Evolutionary conservation across 2,888 invertebrate genomes (phyloP), one percentile per base, ranked within the genome.

Genomic region (Platycheirus rosarum): DNA sequence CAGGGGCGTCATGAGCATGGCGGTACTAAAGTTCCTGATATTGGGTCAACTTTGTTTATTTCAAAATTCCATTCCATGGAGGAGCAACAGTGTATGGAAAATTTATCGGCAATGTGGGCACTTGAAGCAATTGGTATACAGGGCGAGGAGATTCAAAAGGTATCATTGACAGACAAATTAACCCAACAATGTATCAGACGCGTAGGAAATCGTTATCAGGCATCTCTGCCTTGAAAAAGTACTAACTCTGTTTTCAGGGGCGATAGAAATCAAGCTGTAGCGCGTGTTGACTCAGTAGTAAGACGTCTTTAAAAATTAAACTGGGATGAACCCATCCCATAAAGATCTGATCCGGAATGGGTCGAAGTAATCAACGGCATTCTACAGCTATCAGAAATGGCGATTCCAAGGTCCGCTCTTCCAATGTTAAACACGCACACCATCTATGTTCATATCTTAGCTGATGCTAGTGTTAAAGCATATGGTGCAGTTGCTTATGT

Each of bases 391-490:
- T 26, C 13, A 23, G 66, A 66, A 9, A 20, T 65, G 42, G 23
- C 55, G 1, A 9, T 46, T 13, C 48, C 68, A 32, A 29, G 68
- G n/a, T 48, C 44, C 11, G 46, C 55, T 29, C 6, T 49, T n/a
- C 44, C 29, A 44, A 46, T 44, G n/a, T 1, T 46, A 23, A 18
- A 20, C 4, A 55, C 26, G n/a, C 37, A 13, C 11, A 40, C 11
- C n/a, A 68, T 16, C 26, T 44, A 23, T 9, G 13, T 68, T 42
- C 68, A 68, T 46, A 55, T 68, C 14, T 55, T 68, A 23, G 55
- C 46, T 5, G 53, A 55, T 35, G 53, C 46, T 7, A 63, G 63
- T 23, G 20, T 48, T 9, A 68, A 16, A 14, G 46, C 68, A 4
- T 55, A 44, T 55, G 35, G 68, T 13, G 46, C 68, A 11, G 68